Conservation (phyloP, 2,797 vertebrate species). For the Lacerta agilis region DNA sequence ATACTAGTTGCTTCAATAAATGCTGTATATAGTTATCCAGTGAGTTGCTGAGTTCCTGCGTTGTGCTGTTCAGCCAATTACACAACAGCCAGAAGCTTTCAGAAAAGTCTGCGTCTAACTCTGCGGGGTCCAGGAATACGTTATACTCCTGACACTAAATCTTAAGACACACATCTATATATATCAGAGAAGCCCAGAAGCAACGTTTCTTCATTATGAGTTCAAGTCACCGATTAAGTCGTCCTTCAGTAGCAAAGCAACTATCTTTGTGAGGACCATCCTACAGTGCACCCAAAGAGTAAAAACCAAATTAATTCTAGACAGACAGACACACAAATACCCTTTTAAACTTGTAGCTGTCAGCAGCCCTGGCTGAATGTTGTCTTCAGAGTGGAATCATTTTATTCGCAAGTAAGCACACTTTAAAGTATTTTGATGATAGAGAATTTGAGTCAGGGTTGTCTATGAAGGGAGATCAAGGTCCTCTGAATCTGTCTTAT, state of each 20-base stretch:
- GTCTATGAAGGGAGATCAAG: neutral
- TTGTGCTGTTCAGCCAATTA: too few relatives aligned
- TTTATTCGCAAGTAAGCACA: neutral
- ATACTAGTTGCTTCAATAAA: too few relatives aligned
- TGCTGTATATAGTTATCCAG: too few relatives aligned
- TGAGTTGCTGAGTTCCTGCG: too few relatives aligned
- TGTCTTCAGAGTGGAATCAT: neutral
- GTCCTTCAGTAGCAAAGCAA: slow-evolving; percentile 20
- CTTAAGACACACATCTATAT: neutral
- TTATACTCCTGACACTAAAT: too few relatives aligned
- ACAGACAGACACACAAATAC: slow-evolving; percentile 21
- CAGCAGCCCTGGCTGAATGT: neutral
- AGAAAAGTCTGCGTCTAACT: too few relatives aligned
- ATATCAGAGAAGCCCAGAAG: slow-evolving; percentile 25
- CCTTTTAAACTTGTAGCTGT: slow-evolving; percentile 36
- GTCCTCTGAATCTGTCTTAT: neutral
- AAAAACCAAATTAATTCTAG: slow-evolving; percentile 48
- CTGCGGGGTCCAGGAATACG: too few relatives aligned
- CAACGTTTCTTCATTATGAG: slow-evolving; percentile 63
- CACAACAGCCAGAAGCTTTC: too few relatives aligned
- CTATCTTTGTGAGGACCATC: slow-evolving; percentile 42
- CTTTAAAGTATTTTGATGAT: slow-evolving; percentile 2
- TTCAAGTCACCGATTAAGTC: slow-evolving; percentile 67
- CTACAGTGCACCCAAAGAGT: slow-evolving; percentile 29
- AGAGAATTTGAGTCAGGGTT: neutral